Evolutionary conservation across 1,140 invertebrate genomes (phyloP).

Genomic region (Neodiprion virginianus): DNA sequence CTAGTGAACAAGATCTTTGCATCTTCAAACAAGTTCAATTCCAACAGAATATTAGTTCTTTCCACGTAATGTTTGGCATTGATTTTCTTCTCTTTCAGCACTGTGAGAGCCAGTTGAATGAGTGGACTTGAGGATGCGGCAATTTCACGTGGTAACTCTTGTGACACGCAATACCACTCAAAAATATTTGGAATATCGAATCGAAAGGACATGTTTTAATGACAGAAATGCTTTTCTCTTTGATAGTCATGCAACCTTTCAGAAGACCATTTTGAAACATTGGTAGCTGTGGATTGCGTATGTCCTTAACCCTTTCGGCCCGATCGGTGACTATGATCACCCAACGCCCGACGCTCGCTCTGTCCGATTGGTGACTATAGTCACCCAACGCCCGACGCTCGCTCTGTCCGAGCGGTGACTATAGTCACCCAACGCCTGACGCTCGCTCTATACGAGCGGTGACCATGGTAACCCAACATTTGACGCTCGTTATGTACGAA

Average conservation of each 20-base stretch:
- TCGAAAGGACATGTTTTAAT: constrained; percentile 23
- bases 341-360: no score
- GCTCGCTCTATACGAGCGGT: no score
- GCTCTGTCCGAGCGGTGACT: no score
- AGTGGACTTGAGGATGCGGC: no score
- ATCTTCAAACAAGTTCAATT: neutral
- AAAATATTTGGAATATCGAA: constrained; percentile 20
- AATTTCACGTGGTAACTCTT: constrained; percentile 11
- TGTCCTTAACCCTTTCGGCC: neutral
- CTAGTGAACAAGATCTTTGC: neutral
- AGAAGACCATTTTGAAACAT: neutral
- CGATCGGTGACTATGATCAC: no score
- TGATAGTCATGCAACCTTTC: neutral
- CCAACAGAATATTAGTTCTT: neutral
- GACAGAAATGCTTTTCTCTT: neutral
- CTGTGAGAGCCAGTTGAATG: neutral
- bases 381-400: no score
- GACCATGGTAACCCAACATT: no score
- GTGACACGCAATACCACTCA: constrained; percentile 4
- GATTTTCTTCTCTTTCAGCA: neutral
- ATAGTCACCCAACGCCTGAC: no score
- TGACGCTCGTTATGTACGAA: no score
- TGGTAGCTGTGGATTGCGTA: neutral
- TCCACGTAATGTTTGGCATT: neutral
- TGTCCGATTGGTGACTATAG: no score